phyloP scores from a whole-genome alignment of 1,140 invertebrate genomes.

The Bombus fervidus region DNA sequence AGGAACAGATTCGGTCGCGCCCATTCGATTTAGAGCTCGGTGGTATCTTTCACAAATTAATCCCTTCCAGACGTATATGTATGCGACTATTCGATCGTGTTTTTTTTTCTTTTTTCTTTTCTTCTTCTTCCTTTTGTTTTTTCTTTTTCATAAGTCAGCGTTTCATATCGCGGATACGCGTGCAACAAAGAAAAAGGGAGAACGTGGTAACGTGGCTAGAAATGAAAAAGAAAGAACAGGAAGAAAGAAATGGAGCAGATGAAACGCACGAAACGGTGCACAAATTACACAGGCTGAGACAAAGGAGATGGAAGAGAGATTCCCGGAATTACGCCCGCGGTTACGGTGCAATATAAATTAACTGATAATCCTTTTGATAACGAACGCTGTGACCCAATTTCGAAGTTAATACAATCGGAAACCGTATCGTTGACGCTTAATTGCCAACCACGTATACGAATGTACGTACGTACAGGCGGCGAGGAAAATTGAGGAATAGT shows the following conservation, averaged over 20 bases:
- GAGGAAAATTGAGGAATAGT: conserved; percentile 20
- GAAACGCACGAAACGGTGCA: conserved; percentile 20
- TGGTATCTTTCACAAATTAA: conserved; percentile 53
- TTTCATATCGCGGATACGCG: not conserved
- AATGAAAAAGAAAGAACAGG: no score
- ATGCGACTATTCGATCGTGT: not conserved
- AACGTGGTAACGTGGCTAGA: no score
- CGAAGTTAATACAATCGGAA: conserved; percentile 60
- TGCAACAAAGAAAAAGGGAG: not conserved
- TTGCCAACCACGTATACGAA: conserved; percentile 2
- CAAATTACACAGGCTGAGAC: conserved; percentile 34
- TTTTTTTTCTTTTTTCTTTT: no score
- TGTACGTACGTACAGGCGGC: not conserved
- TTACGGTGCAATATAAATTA: conserved; percentile 49
- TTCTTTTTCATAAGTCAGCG: not conserved
- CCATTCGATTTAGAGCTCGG: conserved; percentile 39
- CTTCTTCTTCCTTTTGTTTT: not conserved
- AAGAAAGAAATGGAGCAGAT: not conserved
- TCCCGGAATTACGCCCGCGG: conserved; percentile 42
- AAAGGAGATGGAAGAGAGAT: conserved; percentile 25
- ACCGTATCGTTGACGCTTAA: conserved; percentile 40
- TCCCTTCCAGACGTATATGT: conserved; percentile 14
- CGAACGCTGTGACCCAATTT: conserved; percentile 57
- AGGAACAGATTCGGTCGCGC: conserved; percentile 9
- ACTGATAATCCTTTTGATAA: conserved; percentile 63